A percentile compares a stretch with the other conserved stretches of the same genome.
Conservation (phyloP, 2,797 vertebrate genomes). For the Gila robusta region DNA sequence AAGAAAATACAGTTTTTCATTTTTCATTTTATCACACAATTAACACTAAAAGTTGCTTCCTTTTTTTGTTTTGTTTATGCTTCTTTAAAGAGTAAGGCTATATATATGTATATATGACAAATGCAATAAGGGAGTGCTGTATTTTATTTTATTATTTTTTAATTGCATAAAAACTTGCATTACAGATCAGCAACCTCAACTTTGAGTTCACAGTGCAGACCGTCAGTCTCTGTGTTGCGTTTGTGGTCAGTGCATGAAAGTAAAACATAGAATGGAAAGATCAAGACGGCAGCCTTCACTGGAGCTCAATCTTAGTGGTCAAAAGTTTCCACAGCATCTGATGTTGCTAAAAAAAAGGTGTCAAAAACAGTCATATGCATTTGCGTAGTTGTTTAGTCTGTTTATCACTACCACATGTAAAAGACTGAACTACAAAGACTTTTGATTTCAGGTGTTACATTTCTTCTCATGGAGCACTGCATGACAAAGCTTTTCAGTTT, state of each 20-base stretch:
- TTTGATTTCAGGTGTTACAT: slow-evolving; percentile 6
- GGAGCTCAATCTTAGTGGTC: slow-evolving; percentile 8
- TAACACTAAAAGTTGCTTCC: not conserved
- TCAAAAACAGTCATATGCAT: not conserved
- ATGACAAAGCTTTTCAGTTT: not conserved
- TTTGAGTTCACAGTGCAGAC: not conserved
- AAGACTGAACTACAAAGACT: not conserved
- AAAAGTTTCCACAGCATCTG: slow-evolving; percentile 25
- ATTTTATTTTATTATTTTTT: not conserved
- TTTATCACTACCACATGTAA: not conserved
- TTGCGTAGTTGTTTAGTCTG: not conserved
- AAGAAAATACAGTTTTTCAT: not conserved
- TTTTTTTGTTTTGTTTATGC: not conserved
- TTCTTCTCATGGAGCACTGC: not conserved
- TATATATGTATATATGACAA: not conserved
- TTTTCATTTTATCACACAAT: not conserved
- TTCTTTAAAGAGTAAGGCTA: not conserved
- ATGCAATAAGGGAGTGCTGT: not conserved
- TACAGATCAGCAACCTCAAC: not conserved
- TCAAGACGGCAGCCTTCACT: not conserved
- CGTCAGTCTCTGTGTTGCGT: not conserved
- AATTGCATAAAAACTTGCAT: not conserved
- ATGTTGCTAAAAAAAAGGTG: slow-evolving; percentile 15
- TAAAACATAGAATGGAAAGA: slow-evolving; percentile 21
- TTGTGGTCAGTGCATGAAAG: slow-evolving; percentile 22